Evolutionary conservation across 2,888 invertebrate species (phyloP), one percentile per base, ranked within the genome.

Genomic region (Vannuccia rotundouncinata): DNA sequence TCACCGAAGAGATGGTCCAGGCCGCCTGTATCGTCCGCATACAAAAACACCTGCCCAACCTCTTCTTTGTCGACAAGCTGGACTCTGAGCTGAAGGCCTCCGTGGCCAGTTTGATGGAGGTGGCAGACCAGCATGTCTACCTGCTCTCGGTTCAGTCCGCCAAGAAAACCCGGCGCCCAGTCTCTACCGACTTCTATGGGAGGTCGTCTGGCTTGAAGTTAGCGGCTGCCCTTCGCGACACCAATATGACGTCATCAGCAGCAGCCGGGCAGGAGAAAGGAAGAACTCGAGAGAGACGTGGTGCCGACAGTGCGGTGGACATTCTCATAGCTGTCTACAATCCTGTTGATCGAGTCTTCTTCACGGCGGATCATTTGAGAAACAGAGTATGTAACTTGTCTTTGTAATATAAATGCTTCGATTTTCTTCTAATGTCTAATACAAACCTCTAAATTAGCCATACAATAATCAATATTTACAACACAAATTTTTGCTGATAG

Each of bases 1-100:
- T 77, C 27, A 77, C 77, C 1, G 31, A 45, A 1, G 77, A 77
- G 27, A 77, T 77, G 77, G 27, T 77, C 1, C 17, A 45, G 45
- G 17, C 10, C 17, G 31, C 77, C 1, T 10, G 10, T 31, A 45
- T 77, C n/a, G 27, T 77, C n/a, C 29, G 77, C 10, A 45, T 77
- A 17, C 2, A n/a, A 10, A 45, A 25, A 17, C 45, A 45, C 45
- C 10, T 77, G 10, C 77, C 77, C n/a, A 77, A 77, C 13, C 45
- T 31, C 17, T 77, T 77, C 77, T 77, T 77, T 29, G 29, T 77
- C 13, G 77, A 77, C 13, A 31, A 45, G 45, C 31, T 17, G 17
- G 77, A 77, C 45, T 30, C n/a, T 13, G 45, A 77, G 22, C 22
- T 77, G 31, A 45, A 31, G 13, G 31, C n/a, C 5, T 13, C 25